phyloP scores from a whole-genome alignment of 2,113 vertebrate genomes.

The Pluvianellus socialis region DNA sequence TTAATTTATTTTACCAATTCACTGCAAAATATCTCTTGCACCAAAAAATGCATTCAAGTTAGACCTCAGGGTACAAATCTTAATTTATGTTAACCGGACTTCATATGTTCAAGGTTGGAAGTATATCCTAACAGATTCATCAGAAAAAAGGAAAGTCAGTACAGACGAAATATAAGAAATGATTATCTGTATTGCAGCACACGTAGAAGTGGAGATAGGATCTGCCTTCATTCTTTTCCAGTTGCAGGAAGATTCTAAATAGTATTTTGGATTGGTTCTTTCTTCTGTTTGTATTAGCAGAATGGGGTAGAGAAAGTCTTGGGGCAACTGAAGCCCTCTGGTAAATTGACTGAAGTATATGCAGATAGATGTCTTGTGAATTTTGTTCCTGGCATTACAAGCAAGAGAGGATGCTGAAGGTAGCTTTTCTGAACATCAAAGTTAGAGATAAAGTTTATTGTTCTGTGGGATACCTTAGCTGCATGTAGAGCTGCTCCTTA shows the following conservation, averaged over 20 bases:
- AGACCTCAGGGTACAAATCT: neutral
- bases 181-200: neutral
- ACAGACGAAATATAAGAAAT: neutral
- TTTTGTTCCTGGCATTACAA: neutral
- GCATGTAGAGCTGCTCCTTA: neutral
- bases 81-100: neutral
- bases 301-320: neutral
- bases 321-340: neutral
- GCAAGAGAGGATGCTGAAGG: neutral
- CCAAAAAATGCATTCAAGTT: neutral
- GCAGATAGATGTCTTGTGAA: neutral
- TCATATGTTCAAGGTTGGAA: neutral
- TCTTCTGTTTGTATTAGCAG: neutral
- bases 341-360: neutral
- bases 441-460: neutral
- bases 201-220: neutral
- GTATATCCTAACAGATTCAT: neutral
- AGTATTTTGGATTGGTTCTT: neutral
- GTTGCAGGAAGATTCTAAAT: neutral
- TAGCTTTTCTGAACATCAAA: constrained; percentile 20
- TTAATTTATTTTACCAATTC: constrained; percentile 1
- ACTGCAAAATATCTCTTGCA: neutral
- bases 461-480: neutral
- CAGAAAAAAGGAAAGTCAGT: neutral
- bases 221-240: constrained; percentile 21